phyloP scores from a whole-genome alignment of 2,797 vertebrate genomes.

The Knipowitschia caucasica region DNA sequence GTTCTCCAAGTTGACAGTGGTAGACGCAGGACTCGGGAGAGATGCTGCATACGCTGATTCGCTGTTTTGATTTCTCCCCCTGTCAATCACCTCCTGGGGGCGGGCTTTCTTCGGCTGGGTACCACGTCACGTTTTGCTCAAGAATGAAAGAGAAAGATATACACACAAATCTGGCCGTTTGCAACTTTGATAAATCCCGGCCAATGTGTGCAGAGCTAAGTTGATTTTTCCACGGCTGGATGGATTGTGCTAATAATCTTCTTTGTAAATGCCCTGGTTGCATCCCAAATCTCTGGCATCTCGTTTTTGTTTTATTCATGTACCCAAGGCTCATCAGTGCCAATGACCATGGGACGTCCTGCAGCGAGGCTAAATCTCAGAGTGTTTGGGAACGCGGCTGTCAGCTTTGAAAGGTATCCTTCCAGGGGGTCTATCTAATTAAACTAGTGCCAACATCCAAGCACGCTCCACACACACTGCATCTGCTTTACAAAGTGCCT shows the following conservation, averaged over 20 bases:
- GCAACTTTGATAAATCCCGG: too few relatives aligned
- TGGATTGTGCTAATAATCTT: slow-evolving; percentile 56
- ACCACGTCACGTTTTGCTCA: too few relatives aligned
- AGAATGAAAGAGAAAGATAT: too few relatives aligned
- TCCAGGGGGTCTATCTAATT: slow-evolving; percentile 77
- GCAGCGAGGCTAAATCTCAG: slow-evolving; percentile 51
- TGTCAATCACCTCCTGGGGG: too few relatives aligned
- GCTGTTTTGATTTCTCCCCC: too few relatives aligned
- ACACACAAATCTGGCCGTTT: too few relatives aligned
- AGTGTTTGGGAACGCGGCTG: slow-evolving; percentile 59
- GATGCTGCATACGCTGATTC: too few relatives aligned
- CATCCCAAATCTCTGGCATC: slow-evolving; percentile 36
- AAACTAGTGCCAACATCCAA: slow-evolving; percentile 67
- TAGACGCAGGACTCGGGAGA: too few relatives aligned
- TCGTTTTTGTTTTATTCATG: slow-evolving; percentile 44
- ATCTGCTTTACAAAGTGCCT: slow-evolving; percentile 64
- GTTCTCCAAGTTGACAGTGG: too few relatives aligned
- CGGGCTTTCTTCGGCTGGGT: too few relatives aligned
- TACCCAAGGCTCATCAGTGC: slow-evolving; percentile 45
- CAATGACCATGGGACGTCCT: slow-evolving; percentile 60
- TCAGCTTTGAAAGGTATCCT: slow-evolving; percentile 64
- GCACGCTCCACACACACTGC: slow-evolving; percentile 43
- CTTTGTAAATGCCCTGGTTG: slow-evolving; percentile 52
- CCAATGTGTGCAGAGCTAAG: slow-evolving; percentile 9
- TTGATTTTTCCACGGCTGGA: slow-evolving; percentile 35